Evolutionary conservation across 2,888 invertebrate species (phyloP).

Genomic region (Drosophila melanosoma): DNA sequence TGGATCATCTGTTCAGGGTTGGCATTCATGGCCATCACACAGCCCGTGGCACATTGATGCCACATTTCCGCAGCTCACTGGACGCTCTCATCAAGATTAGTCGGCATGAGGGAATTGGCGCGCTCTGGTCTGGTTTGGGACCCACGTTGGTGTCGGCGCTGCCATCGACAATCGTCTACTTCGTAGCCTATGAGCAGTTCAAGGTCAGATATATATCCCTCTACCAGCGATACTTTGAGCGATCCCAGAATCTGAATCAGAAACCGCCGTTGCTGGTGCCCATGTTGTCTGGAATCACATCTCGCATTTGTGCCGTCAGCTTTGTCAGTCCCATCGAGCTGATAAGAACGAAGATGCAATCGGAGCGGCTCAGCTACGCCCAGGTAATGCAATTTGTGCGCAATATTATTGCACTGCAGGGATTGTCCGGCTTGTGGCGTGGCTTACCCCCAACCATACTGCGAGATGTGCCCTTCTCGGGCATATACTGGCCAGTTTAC

Average conservation of each 20-base stretch:
- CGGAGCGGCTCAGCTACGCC: conserved; percentile 92
- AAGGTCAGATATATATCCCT: conserved; percentile 87
- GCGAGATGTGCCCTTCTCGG: conserved; percentile 85
- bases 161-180: conserved; percentile 98
- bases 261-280: conserved; percentile 91
- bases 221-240: conserved; percentile 61
- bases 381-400: conserved; percentile 86
- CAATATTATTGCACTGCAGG: conserved; percentile 88
- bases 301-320: conserved; percentile 92
- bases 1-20: conserved; percentile 99
- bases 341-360: conserved; percentile 99
- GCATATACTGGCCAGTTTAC: conserved; percentile 96
- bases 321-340: conserved; percentile 98
- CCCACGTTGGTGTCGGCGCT: conserved; percentile 98
- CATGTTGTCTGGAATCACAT: conserved; percentile 92
- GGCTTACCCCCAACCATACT: conserved; percentile 85
- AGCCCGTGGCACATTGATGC: conserved; percentile 22
- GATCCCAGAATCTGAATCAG: background rate
- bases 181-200: conserved; percentile 98
- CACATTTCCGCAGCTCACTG: conserved; percentile 92
- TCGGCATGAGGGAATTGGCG: conserved; percentile 93
- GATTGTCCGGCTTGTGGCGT: conserved; percentile 93
- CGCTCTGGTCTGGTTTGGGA: conserved; percentile 98
- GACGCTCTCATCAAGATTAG: conserved; percentile 98
- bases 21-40: conserved; percentile 81